phyloP scores from a whole-genome alignment of 1,140 invertebrate species.

The Nylanderia fulva region DNA sequence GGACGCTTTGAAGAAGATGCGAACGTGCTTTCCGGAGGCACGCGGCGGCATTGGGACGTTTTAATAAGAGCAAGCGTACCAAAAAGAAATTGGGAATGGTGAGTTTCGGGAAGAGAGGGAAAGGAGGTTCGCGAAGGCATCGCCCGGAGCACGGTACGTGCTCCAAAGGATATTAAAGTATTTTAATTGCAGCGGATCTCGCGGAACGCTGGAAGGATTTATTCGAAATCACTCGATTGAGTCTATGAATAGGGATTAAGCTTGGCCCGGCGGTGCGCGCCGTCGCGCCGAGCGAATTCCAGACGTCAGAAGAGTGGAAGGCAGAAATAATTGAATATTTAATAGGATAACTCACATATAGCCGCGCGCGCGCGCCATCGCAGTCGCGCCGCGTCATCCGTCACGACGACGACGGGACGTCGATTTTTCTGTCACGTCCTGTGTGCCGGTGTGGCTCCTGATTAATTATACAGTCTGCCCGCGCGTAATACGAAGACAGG shows the following conservation, averaged over 20 bases:
- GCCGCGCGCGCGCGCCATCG: constrained; percentile 20
- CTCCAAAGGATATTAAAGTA: constrained; percentile 78
- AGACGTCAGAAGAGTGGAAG: constrained; percentile 61
- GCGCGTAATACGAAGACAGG: constrained; percentile 46
- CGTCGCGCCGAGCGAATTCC: constrained; percentile 57
- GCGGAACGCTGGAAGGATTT: constrained; percentile 74
- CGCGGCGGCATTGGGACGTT: constrained; percentile 69
- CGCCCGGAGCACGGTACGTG: constrained; percentile 73
- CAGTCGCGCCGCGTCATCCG: constrained; percentile 43
- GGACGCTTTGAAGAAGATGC: constrained; percentile 65
- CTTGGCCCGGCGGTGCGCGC: constrained; percentile 22
- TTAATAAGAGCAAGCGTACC: constrained; percentile 71
- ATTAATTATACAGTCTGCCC: constrained; percentile 63
- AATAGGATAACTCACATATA: constrained; percentile 72
- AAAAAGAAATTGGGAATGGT: constrained; percentile 70
- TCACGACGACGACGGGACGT: constrained; percentile 58
- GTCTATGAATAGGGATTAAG: constrained; percentile 78
- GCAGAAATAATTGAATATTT: constrained; percentile 78
- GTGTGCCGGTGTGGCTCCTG: constrained; percentile 16
- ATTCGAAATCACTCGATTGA: constrained; percentile 77
- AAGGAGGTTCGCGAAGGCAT: constrained; percentile 61
- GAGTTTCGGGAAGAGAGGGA: constrained; percentile 46
- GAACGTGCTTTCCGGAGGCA: constrained; percentile 67
- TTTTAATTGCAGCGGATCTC: constrained; percentile 78
- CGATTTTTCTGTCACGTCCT: constrained; percentile 64